Base-by-base conservation (phyloP, 2,888 invertebrate genomes). In the Leptopilina drosophilae region DNA sequence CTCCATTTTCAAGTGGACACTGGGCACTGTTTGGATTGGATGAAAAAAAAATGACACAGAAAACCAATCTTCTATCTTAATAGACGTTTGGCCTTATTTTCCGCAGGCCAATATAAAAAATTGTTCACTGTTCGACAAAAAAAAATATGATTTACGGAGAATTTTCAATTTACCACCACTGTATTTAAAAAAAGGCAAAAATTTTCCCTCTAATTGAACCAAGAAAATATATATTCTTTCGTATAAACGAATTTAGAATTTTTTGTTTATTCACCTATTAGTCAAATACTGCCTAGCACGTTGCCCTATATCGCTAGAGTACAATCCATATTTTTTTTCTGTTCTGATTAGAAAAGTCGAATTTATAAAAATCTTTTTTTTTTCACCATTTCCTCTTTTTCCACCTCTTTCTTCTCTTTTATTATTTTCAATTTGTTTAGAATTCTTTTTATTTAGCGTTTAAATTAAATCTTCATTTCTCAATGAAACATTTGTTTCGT, bases 271-370 rank as follows among this genome's bases (percentile, higher is more conserved):
- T 33, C 33, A 5, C 33, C 33, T 59, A 59, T 59, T 9, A 46
- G 46, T 78, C 73, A 65, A 76, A 64, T 76, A 75, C 65, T 80
- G 53, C 80, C 73, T 73, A 11, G 12, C 33, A 33, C 33, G 5
- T 33, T 49, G 49, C 12, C 49, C 11, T 49, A 49, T 49, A 73
- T 59, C 26, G 73, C 56, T 73, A 59, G 56, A 73, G 73, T 73
- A 73, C 73, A 73, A 56, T 73, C 73, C 56, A 33, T 56, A 73
- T 73, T 73, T 33, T 33, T n/a, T 15, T 62, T 9, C 7, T 42
- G 42, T 42, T 42, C 20, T 62, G 62, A 20, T 62, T 15, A 62
- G 20, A 62, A 15, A 15, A 20, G 20, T 8, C 20, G 62, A 62
- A 62, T 20, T 15, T 49, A 15, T 20, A 20, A 62, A 62, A 62